Evolutionary conservation across 1,140 invertebrate genomes (phyloP).

Genomic region (Ganaspis sp.): DNA sequence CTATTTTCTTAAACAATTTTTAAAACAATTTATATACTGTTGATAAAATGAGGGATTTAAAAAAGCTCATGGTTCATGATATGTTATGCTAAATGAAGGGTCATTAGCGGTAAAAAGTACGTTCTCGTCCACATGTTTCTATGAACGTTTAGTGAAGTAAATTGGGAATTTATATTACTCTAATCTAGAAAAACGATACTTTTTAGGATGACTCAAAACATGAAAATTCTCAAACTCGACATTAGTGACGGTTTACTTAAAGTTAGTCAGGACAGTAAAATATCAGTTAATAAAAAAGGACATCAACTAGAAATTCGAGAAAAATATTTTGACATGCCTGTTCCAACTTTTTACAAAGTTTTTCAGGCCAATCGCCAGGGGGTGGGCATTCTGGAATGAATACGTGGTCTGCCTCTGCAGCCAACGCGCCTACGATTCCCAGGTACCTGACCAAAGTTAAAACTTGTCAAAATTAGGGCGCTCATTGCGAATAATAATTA

Average conservation of each 20-base stretch:
- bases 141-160: neutral
- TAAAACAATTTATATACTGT: too few relatives aligned
- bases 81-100: neutral
- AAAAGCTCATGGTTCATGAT: constrained; percentile 10
- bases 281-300: constrained; percentile 10
- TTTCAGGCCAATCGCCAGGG: constrained; percentile 91
- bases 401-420: constrained; percentile 94
- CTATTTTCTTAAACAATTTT: too few relatives aligned
- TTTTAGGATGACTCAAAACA: constrained; percentile 42
- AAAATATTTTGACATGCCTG: constrained; percentile 83
- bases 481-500: too few relatives aligned
- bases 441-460: constrained; percentile 84
- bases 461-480: constrained; percentile 44
- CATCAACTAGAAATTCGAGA: constrained; percentile 46
- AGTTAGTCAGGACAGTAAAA: constrained; percentile 54
- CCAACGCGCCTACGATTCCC: constrained; percentile 92
- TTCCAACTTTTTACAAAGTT: constrained; percentile 92
- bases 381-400: constrained; percentile 98
- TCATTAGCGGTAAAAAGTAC: neutral
- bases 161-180: neutral
- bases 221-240: constrained; percentile 50
- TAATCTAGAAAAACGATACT: constrained; percentile 39
- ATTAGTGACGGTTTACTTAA: constrained; percentile 49
- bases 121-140: neutral
- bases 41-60: constrained; percentile 76